Percentiles rank a stretch among this genome's conserved stretches.
phyloP scores from a whole-genome alignment of 1,140 invertebrate genomes.

The Aphelenchoides avenae region DNA sequence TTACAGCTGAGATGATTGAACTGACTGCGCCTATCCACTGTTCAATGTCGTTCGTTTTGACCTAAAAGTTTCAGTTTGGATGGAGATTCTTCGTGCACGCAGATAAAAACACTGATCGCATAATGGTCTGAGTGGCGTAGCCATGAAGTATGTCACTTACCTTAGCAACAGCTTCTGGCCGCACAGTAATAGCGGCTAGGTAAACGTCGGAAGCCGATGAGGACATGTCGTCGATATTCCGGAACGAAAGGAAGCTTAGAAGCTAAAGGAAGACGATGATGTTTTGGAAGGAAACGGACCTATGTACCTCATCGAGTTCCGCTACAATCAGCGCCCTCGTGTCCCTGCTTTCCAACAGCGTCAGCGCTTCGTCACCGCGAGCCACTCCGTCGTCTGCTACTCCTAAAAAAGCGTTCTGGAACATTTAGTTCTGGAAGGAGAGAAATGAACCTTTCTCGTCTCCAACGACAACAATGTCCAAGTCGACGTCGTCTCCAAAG shows the following conservation, averaged over 20 bases:
- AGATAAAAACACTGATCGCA: neutral
- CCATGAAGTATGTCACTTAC: neutral
- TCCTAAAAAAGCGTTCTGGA: conserved; percentile 60
- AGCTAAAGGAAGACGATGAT: conserved; percentile 63
- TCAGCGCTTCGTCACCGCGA: conserved; percentile 73
- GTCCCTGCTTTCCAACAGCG: conserved; percentile 76
- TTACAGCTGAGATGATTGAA: conserved; percentile 4
- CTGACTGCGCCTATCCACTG: conserved; percentile 33
- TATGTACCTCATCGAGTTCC: conserved; percentile 71
- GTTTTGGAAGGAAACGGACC: neutral
- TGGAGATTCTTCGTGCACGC: conserved; percentile 15
- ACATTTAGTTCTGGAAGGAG: neutral
- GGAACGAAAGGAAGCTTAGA: conserved; percentile 74
- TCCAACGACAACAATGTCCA: conserved; percentile 25
- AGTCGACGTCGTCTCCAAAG: conserved; percentile 57
- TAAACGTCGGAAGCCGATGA: conserved; percentile 34
- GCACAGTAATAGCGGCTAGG: conserved; percentile 20
- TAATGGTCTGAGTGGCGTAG: neutral
- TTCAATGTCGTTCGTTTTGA: conserved; percentile 6
- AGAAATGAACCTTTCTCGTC: conserved; percentile 28
- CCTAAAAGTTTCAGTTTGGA: conserved; percentile 1
- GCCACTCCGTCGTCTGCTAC: conserved; percentile 71
- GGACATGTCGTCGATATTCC: conserved; percentile 66
- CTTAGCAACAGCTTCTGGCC: conserved; percentile 7
- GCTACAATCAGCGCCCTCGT: conserved; percentile 78